phyloP scores from a whole-genome alignment of 2,113 vertebrate genomes.

The Stigmatopora argus region DNA sequence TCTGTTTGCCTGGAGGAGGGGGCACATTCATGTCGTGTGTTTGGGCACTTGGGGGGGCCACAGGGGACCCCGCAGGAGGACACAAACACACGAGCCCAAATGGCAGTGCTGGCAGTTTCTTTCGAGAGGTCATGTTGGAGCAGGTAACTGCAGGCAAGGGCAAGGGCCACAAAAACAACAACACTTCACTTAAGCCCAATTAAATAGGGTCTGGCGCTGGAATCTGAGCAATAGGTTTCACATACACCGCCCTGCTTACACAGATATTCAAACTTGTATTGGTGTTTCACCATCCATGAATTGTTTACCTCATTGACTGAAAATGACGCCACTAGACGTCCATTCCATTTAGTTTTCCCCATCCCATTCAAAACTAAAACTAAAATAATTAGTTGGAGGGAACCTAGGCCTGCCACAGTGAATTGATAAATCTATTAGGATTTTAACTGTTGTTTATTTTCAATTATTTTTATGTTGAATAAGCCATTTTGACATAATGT shows the following conservation, averaged over 20 bases:
- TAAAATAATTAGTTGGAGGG: too few species aligned
- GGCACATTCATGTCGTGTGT: constrained; percentile 36
- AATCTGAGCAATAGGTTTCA: constrained; percentile 40
- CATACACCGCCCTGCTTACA: constrained; percentile 14
- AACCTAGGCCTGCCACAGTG: too few species aligned
- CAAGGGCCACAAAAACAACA: constrained; percentile 55
- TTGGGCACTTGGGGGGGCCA: constrained; percentile 19
- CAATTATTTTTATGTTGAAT: too few species aligned
- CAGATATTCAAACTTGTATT: not conserved
- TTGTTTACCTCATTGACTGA: too few species aligned
- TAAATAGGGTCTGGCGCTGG: constrained; percentile 27
- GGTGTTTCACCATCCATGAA: too few species aligned
- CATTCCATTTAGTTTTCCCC: too few species aligned
- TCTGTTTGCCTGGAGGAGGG: constrained; percentile 70
- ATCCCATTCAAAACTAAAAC: too few species aligned
- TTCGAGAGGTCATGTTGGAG: constrained; percentile 33
- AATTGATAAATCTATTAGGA: too few species aligned
- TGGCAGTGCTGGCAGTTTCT: constrained; percentile 40
- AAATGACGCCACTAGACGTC: too few species aligned
- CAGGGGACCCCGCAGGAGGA: constrained; percentile 23
- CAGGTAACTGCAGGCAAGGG: constrained; percentile 56
- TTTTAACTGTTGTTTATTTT: too few species aligned
- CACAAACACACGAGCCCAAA: constrained; percentile 37
- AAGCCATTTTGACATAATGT: too few species aligned
- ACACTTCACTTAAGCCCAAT: constrained; percentile 49